Evolutionary conservation across 2,113 vertebrate genomes (phyloP).

Genomic region (Catharus fuscescens): DNA sequence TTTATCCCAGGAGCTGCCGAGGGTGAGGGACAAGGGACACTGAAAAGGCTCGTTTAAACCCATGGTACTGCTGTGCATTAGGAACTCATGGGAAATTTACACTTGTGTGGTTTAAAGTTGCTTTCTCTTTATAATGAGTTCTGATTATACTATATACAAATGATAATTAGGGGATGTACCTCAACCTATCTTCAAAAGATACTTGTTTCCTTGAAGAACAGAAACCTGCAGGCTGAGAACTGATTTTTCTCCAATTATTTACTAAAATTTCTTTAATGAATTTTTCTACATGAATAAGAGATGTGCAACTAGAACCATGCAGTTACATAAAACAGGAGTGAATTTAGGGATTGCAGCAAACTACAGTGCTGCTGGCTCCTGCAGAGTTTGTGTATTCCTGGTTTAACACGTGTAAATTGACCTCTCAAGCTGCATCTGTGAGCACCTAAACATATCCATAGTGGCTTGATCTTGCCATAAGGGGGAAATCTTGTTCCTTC

Average conservation of each 20-base stretch:
- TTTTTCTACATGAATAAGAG: neutral
- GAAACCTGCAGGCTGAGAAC: neutral
- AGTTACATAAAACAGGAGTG: neutral
- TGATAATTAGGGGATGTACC: neutral
- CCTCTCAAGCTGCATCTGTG: neutral
- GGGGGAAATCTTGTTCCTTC: slow-evolving; percentile 55
- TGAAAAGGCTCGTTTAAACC: neutral
- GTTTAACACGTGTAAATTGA: accelerated
- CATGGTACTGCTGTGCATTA: neutral
- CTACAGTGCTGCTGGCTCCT: neutral
- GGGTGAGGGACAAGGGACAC: neutral
- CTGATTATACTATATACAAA: neutral
- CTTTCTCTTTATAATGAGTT: neutral
- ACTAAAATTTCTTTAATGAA: neutral
- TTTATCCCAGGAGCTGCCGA: neutral
- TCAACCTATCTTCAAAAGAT: neutral
- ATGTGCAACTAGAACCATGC: neutral
- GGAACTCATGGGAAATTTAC: neutral
- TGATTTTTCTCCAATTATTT: neutral
- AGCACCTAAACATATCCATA: neutral
- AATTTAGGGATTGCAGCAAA: neutral
- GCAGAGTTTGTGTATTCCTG: neutral
- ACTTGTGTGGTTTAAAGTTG: neutral
- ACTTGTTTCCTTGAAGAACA: neutral
- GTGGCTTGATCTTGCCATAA: slow-evolving; percentile 24